Conservation (phyloP, 2,888 invertebrate species). For the Hyposoter dolosus region DNA sequence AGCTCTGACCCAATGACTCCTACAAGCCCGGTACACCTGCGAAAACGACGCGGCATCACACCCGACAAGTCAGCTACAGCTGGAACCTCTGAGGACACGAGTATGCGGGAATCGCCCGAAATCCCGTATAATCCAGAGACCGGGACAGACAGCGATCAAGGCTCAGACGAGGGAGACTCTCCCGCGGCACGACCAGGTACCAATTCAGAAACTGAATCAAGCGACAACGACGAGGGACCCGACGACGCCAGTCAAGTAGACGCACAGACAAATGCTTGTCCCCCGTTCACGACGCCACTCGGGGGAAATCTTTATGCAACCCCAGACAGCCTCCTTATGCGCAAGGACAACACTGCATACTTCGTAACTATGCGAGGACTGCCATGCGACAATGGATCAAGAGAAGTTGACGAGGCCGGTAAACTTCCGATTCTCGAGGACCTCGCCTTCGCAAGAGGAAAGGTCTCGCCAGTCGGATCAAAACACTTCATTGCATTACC, state of each 20-base stretch:
- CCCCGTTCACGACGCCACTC: constrained; percentile 16
- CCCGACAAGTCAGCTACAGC: not conserved
- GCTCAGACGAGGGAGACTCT: not conserved
- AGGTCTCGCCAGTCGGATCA: no score
- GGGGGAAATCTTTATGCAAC: constrained; percentile 22
- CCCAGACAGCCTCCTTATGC: constrained; percentile 1
- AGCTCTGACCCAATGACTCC: not conserved
- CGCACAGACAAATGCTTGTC: not conserved
- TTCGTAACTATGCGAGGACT: constrained; percentile 15
- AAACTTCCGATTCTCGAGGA: constrained; percentile 49
- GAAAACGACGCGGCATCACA: constrained; percentile 1
- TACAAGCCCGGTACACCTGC: not conserved
- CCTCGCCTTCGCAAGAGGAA: constrained; percentile 11
- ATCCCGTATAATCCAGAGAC: not conserved
- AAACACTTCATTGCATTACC: constrained; percentile 38
- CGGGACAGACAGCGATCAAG: not conserved
- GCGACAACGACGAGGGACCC: not conserved
- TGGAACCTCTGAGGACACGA: not conserved
- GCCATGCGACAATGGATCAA: constrained; percentile 35
- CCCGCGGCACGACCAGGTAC: no score
- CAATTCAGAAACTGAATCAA: not conserved
- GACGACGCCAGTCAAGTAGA: not conserved
- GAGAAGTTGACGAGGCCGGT: constrained; percentile 25
- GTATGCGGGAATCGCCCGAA: not conserved
- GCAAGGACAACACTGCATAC: constrained; percentile 18